A percentile compares a stretch with the other conserved stretches of the same genome.
Conservation (phyloP, 2,888 invertebrate genomes). For the Apotomis capreana region DNA sequence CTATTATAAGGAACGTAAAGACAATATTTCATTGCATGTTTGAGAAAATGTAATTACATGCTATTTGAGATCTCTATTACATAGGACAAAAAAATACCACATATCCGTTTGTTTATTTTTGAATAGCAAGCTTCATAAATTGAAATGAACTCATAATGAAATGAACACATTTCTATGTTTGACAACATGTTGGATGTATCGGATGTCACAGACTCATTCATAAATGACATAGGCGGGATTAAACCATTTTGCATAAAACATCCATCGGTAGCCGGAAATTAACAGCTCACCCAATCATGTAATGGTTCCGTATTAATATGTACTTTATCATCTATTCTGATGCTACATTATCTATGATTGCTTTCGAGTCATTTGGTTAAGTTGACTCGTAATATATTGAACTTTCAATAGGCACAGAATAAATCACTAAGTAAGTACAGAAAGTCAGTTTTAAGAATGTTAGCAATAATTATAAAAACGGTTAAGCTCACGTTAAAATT, state of each 20-base stretch:
- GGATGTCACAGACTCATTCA: conserved; percentile 26
- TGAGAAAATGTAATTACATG: no score
- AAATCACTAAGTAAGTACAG: no score
- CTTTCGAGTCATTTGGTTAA: not conserved
- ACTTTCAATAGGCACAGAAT: no score
- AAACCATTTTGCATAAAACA: conserved; percentile 48
- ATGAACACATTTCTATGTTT: not conserved
- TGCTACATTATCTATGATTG: conserved; percentile 17
- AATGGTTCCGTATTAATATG: conserved; percentile 53
- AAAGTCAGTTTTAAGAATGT: no score
- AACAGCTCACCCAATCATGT: conserved; percentile 61
- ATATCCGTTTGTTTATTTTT: no score
- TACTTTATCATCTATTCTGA: conserved; percentile 45
- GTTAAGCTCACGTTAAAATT: no score
- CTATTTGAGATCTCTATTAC: no score
- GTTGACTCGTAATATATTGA: not conserved
- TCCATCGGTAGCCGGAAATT: conserved; percentile 59
- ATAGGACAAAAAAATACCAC: no score
- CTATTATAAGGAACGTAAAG: no score
- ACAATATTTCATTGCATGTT: no score
- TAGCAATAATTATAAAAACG: no score
- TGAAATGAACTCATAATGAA: not conserved
- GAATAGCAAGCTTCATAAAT: no score
- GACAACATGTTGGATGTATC: not conserved
- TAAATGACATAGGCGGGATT: conserved; percentile 29